Conservation (phyloP, 2,797 vertebrate genomes). For the Hydrophis major region DNA sequence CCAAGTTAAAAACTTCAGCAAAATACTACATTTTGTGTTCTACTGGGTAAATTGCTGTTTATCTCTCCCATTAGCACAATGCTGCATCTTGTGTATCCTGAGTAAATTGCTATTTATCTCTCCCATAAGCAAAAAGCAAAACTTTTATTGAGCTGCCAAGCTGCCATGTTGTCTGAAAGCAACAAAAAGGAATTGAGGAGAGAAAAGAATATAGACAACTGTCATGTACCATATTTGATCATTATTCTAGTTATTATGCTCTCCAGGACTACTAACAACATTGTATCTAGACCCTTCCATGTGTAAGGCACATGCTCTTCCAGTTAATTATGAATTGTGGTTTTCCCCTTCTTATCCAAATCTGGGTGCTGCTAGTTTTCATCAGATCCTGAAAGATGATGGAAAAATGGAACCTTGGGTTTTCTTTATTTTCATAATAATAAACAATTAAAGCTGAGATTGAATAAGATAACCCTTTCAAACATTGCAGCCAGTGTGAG, state of each 20-base stretch:
- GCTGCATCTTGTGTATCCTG: background rate
- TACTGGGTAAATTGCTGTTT: background rate
- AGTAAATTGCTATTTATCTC: background rate
- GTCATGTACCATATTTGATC: background rate
- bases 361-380: background rate
- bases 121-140: background rate
- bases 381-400: background rate
- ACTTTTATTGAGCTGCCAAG: background rate
- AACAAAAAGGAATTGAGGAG: background rate
- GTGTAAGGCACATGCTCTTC: background rate
- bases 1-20: background rate
- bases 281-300: background rate
- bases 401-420: constrained; percentile 2
- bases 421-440: background rate
- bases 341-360: background rate
- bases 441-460: background rate
- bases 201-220: background rate
- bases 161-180: background rate
- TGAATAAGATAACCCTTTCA: background rate
- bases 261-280: background rate
- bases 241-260: background rate
- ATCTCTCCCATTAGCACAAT: background rate
- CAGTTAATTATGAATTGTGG: background rate
- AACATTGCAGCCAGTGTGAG: background rate
- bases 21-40: background rate